These are phyloP conservation scores for Taenioides sp. DNA, from an alignment of 2,797 vertebrate genomes.

Conservation along the genomic window DNA sequence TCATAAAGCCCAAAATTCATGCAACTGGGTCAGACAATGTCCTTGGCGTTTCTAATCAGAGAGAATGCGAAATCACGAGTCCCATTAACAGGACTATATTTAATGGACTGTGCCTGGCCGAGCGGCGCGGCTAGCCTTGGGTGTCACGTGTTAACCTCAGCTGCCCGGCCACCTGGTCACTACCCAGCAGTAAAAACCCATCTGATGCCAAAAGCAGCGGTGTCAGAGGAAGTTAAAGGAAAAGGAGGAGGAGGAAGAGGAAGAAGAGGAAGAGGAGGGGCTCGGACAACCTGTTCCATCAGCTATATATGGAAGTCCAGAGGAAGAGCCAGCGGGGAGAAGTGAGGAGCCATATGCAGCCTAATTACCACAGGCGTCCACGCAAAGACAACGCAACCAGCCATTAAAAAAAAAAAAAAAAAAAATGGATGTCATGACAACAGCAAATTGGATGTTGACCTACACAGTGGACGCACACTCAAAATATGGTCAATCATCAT, in stretches of 20 bases:
- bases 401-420: too few species aligned
- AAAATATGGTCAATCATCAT: too few species aligned
- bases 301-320: slow-evolving; percentile 61
- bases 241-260: slow-evolving; percentile 49
- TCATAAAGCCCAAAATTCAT: slow-evolving; percentile 8
- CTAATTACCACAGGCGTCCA: too few species aligned
- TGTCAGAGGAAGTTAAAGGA: slow-evolving; percentile 40
- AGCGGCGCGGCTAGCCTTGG: slow-evolving; percentile 45
- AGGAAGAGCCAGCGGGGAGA: slow-evolving; percentile 51
- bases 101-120: slow-evolving; percentile 30
- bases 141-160: slow-evolving; percentile 58
- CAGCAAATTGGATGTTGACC: too few species aligned
- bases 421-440: too few species aligned
- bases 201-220: slow-evolving; percentile 42
- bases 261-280: slow-evolving; percentile 48
- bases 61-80: slow-evolving; percentile 24
- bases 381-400: too few species aligned
- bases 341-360: slow-evolving; percentile 52
- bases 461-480: too few species aligned
- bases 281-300: slow-evolving; percentile 57
- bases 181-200: slow-evolving; percentile 33
- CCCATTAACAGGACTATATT: slow-evolving; percentile 4
- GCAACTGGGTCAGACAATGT: slow-evolving; percentile 16
- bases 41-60: slow-evolving; percentile 13
- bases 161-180: slow-evolving; percentile 69